Evolutionary conservation across 2,888 invertebrate species (phyloP), one percentile per base, ranked within the genome.

Genomic region (Tenthredo notha): DNA sequence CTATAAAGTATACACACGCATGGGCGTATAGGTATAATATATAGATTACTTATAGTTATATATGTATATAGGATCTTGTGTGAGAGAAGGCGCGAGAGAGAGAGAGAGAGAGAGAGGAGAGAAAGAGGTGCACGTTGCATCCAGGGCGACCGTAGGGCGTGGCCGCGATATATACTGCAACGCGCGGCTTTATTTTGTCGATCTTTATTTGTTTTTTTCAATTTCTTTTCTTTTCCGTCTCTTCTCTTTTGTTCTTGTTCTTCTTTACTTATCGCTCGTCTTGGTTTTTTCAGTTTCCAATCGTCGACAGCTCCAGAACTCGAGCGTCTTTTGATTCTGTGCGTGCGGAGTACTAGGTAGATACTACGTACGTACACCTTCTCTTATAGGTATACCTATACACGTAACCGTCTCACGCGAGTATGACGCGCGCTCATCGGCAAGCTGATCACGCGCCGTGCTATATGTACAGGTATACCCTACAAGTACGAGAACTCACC

Each of bases 141-240:
- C 67, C 67, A 83, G 83, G 83, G 67, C 83, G 87, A 88, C 88
- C 87, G 70, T 87, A 88, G 90, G 91, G 91, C 91, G 91, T 91
- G 91, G 91, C 84, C 89, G 89, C 88, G 89, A 90, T 90, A 89
- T 90, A 89, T 89, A 87, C 88, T 87, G 88, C 88, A 87, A 87
- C 86, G 90, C 88, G 87, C 90, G 88, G 88, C 88, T 90, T 90
- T 89, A 89, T 90, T 91, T 89, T 87, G 88, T 88, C 88, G 89
- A 89, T 85, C 70, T 82, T 82, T 54, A 78, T 86, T 86, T 85
- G 86, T 85, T 85, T 85, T 85, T 83, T 86, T 72, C n/a, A 10
- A 25, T 40, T 37, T 47, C 47, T 70, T 86, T 40, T 84, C 29
- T 74, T 18, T 29, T 21, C 33, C 12, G 40, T 2, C 74, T 10